A percentile compares a stretch with the other conserved stretches of the same genome.
Evolutionary conservation across 2,113 vertebrate genomes (phyloP).

Genomic region (Caloenas nicobarica): DNA sequence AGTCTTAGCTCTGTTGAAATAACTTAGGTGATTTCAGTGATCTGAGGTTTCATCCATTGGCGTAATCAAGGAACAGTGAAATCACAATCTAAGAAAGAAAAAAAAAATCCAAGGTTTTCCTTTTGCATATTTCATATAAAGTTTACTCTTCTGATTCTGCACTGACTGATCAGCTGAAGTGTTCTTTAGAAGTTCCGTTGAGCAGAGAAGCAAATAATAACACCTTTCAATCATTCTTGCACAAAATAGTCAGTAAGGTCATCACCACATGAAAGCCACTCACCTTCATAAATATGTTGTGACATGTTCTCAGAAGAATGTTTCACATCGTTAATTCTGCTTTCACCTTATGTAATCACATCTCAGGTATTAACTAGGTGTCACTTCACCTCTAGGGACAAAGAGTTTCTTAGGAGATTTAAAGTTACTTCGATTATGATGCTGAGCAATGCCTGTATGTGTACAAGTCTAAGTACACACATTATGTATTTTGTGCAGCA

Average conservation of each 20-base stretch:
- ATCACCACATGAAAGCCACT: not conserved
- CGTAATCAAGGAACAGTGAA: not conserved
- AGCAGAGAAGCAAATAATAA: conserved; percentile 59
- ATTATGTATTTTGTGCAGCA: not conserved
- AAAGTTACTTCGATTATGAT: not conserved
- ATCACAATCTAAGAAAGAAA: not conserved
- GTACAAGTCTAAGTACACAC: not conserved
- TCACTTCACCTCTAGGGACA: not conserved
- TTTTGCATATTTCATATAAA: not conserved
- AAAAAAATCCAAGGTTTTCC: not conserved
- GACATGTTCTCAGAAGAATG: conserved; percentile 45
- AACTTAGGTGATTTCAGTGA: not conserved
- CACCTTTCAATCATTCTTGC: conserved; percentile 34
- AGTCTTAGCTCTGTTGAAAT: not conserved
- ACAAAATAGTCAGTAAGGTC: conserved; percentile 41
- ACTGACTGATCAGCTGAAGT: not conserved
- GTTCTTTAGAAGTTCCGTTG: not conserved
- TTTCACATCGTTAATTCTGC: conserved; percentile 39
- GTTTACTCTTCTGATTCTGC: not conserved
- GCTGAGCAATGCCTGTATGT: not conserved
- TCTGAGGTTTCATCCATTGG: not conserved
- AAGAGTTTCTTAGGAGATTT: not conserved
- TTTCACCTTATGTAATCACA: conserved; percentile 38
- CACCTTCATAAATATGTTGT: conserved; percentile 19
- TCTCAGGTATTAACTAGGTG: conserved; percentile 14